Evolutionary conservation across 2,888 invertebrate species (phyloP).

Genomic region (Digitonthophagus gazella): DNA sequence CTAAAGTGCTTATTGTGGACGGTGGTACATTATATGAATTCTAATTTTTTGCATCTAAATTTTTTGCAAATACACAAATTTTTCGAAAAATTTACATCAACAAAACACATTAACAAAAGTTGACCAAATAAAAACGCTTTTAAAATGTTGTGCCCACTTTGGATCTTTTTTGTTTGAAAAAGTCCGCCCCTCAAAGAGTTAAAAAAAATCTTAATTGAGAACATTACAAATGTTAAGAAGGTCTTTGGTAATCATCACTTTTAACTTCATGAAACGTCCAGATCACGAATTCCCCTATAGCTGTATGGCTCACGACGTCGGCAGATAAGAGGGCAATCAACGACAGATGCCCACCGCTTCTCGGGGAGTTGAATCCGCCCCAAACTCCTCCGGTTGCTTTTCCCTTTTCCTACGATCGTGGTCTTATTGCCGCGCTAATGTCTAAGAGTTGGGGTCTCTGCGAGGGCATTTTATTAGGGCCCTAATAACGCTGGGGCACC

Average conservation of each 20-base stretch:
- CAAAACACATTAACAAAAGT: too few species aligned
- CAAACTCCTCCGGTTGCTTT: not conserved
- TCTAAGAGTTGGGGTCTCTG: conserved; percentile 36
- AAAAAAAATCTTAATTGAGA: too few species aligned
- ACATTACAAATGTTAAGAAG: not conserved
- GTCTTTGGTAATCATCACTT: not conserved
- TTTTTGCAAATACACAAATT: too few species aligned
- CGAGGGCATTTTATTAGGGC: conserved; percentile 39
- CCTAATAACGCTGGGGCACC: conserved; percentile 20
- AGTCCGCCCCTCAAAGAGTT: too few species aligned
- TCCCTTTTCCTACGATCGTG: conserved; percentile 36
- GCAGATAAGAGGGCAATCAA: conserved; percentile 34
- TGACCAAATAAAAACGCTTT: too few species aligned
- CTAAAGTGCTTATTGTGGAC: too few species aligned
- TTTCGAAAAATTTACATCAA: too few species aligned
- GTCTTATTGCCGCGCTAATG: conserved; percentile 42
- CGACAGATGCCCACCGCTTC: conserved; percentile 35
- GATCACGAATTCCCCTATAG: conserved; percentile 11
- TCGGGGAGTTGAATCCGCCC: not conserved
- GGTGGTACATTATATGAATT: too few species aligned
- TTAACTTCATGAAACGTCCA: not conserved
- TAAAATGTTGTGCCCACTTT: too few species aligned
- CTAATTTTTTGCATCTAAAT: too few species aligned
- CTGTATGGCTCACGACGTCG: conserved; percentile 27
- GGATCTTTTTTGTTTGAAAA: too few species aligned